phyloP scores from a whole-genome alignment of 2,888 invertebrate species.

The Nemoura dubitans region DNA sequence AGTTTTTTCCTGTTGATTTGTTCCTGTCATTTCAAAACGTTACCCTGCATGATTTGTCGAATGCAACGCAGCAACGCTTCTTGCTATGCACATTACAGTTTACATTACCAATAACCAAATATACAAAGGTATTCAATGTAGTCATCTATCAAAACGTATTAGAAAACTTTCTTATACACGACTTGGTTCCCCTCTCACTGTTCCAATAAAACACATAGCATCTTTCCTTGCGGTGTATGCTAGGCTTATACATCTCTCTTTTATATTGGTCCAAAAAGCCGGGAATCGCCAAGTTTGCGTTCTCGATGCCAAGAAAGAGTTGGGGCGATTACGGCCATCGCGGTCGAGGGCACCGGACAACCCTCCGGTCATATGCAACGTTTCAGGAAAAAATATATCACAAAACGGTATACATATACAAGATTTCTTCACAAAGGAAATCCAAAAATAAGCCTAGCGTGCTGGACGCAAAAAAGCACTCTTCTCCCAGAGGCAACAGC shows the following conservation, averaged over 20 bases:
- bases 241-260: constrained; percentile 8
- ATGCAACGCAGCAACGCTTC: too few relatives aligned
- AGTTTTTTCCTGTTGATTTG: too few relatives aligned
- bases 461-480: not conserved
- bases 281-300: constrained; percentile 17
- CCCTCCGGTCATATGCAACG: not conserved
- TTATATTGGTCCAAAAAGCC: not conserved
- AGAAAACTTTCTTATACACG: too few relatives aligned
- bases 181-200: not conserved
- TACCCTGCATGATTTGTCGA: too few relatives aligned
- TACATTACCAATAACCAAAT: too few relatives aligned
- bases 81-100: too few relatives aligned
- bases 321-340: not conserved
- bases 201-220: constrained; percentile 20
- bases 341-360: not conserved
- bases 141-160: not conserved
- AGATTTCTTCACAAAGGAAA: constrained; percentile 13
- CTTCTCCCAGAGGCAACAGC: not conserved
- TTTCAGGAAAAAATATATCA: not conserved
- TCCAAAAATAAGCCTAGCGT: not conserved
- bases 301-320: constrained; percentile 39
- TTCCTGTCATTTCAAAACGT: too few relatives aligned
- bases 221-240: not conserved
- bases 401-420: constrained; percentile 13
- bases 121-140: not conserved